A percentile compares a stretch with the other conserved stretches of the same genome.
Conservation (phyloP, 2,888 invertebrate genomes). For the Acrobasis suavella region DNA sequence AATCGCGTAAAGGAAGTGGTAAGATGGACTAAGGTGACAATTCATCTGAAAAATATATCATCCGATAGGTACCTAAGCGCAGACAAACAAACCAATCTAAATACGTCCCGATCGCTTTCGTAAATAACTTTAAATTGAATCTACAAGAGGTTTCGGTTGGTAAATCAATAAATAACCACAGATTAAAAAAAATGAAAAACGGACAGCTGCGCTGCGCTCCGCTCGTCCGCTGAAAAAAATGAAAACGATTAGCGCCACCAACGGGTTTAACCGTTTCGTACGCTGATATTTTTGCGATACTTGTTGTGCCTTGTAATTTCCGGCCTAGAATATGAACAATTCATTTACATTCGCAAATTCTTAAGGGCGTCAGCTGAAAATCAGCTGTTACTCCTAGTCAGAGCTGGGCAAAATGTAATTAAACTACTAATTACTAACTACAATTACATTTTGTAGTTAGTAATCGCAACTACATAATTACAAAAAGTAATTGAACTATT, state of each 20-base stretch:
- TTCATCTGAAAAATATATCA: too few relatives aligned
- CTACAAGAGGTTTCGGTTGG: slow-evolving; percentile 15
- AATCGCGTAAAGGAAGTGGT: slow-evolving; percentile 2
- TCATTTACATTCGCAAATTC: too few relatives aligned
- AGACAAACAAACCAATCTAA: slow-evolving; percentile 18
- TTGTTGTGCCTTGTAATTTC: too few relatives aligned
- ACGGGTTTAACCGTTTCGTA: slow-evolving; percentile 30
- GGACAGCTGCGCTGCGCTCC: slow-evolving; percentile 20
- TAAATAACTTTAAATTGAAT: slow-evolving; percentile 16
- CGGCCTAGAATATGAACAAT: too few relatives aligned
- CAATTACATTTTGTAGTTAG: too few relatives aligned
- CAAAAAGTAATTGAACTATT: too few relatives aligned
- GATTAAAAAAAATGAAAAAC: slow-evolving; percentile 43
- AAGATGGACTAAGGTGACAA: too few relatives aligned
- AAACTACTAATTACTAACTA: too few relatives aligned
- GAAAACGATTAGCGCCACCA: slow-evolving; percentile 60
- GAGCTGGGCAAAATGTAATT: too few relatives aligned
- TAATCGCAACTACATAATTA: too few relatives aligned
- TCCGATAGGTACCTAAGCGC: neutral
- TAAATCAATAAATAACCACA: slow-evolving; percentile 45
- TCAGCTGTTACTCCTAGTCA: too few relatives aligned
- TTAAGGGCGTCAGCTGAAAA: too few relatives aligned
- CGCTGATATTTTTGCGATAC: slow-evolving; percentile 19
- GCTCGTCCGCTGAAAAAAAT: slow-evolving; percentile 48
- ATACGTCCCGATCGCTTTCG: neutral